Base-by-base conservation (phyloP, 2,113 vertebrate species). In the Dolichallabes microphthalmus region DNA sequence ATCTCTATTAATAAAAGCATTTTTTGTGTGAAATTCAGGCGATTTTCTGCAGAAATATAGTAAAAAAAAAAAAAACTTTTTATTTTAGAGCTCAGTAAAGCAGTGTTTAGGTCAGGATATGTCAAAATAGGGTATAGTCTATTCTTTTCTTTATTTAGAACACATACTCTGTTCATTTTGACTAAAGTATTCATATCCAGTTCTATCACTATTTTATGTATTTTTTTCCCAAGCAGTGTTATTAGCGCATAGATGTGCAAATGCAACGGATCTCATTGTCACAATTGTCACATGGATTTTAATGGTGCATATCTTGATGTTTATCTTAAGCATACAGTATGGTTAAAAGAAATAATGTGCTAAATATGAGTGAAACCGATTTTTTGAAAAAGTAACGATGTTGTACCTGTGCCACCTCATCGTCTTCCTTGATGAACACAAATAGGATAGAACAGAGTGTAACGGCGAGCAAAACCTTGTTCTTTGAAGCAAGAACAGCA, bases 351-450 rank as follows among this genome's bases (percentile, higher is more conserved):
- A 15, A 68, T 39, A 4, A 53, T 53, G 20, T 8, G 50, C 53
- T 76, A 76, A 30, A 76, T 22, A 74, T 17, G 50, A 27, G 27
- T 7, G n/a, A 55, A 53, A 30, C 25, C 27, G 50, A 76, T 53
- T 76, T 55, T 76, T 27, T n/a, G 13, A 76, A 76, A 19, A 76
- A 76, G 27, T 30, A n/a, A 30, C 27, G n/a, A 76, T 76, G 73
- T 50, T 55, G 14, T 76, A 30, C 53, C n/a, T 76, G n/a, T 76
- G 73, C 53, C 25, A 50, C 25, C 73, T 45, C 15, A 2, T 76
- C n/a, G 53, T 17, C 50, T 30, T 76, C n/a, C 50, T 53, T 76
- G 73, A 76, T n/a, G 53, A 76, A 76, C 12, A 76, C 50, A 75
- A 27, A 75, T 76, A 50, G n/a, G n/a, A 27, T 76, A 55, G 25